Evolutionary conservation across 2,888 invertebrate species (phyloP), one percentile per base, ranked within the genome.

Genomic region (Drosophila meridiana): DNA sequence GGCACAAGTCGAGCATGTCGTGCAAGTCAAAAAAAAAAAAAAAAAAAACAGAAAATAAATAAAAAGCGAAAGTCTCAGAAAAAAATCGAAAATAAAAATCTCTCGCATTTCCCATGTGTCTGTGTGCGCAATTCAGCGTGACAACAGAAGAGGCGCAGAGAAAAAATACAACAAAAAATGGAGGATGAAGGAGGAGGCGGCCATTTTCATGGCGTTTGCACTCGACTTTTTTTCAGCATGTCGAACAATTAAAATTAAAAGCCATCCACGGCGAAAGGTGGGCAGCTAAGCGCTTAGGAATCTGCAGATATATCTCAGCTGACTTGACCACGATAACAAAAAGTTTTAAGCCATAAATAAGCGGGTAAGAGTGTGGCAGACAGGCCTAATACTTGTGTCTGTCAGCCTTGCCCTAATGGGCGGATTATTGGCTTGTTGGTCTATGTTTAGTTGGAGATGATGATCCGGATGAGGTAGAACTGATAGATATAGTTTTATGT

Each of bases 91-190:
- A 50, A 38, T n/a, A 47, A 56, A 63, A 58, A 70, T 45, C 26
- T 6, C n/a, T 14, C 30, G 14, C 14, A 69, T 40, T 47, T 55
- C 61, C 32, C 42, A 36, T 38, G 38, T 40, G 52, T 43, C 4
- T 42, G 38, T 43, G 34, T n/a, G 28, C 26, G 42, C 73, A 80
- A 78, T 75, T 88, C 78, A 83, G 88, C 86, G 64, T 77, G 56
- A 74, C 72, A 87, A 80, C 85, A 83, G 85, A 74, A 83, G 85
- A 74, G 69, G 61, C 34, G 7, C 28, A 30, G 9, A 8, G 64
- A 71, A 71, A 32, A 32, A 48, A n/a, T 20, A 20, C 20, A 7
- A n/a, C 8, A n/a, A 20, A 20, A 32, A 32, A 5, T 20, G 14
- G 30, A 9, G 55, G 20, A 20, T 20, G 20, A 28, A 40, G 55